Evolutionary conservation across 2,797 vertebrate species (phyloP), one percentile per base, ranked within the genome.

Genomic region (Gambusia yucatana): DNA sequence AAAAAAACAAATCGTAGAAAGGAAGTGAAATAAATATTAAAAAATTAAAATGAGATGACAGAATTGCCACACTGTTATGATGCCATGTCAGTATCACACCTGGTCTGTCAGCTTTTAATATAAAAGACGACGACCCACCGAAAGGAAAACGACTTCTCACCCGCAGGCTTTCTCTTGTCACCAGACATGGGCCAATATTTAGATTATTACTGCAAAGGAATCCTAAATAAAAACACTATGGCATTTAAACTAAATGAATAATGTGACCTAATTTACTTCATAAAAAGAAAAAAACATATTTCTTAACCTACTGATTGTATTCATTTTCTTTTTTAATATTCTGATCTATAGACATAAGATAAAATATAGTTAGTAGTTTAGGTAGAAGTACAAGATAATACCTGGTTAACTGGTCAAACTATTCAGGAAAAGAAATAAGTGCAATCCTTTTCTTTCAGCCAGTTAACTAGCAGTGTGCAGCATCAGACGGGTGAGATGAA

Each of bases 61-160:
- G 36, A 76, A 33, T 74, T 72, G 59, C 14, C 82, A 72, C 78
- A 82, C 80, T 25, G 52, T 41, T 39, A 44, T 52, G 43, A 69
- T 74, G 28, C 65, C 59, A n/a, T 72, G 81, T 65, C 74, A 7
- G 17, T 52, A 76, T 82, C n/a, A 48, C 43, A 83, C 69, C 80
- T 70, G 74, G 77, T 81, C 76, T n/a, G 79, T 22, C 72, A 63
- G 77, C 93, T 88, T 94, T 92, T 93, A 94, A 94, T 92, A 93
- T 92, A 94, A 95, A 91, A 94, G 91, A 75, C 63, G 78, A 69
- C 80, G 16, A 70, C 50, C 47, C 84, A 67, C 76, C 48, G 4
- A 52, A 67, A 6, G 61, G 71, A 78, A 47, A 73, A 73, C 83
- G 82, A 1, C 30, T 63, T 39, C 17, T 72, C 59, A 78, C 33